phyloP scores from a whole-genome alignment of 2,797 vertebrate species.

The Argya squamiceps region DNA sequence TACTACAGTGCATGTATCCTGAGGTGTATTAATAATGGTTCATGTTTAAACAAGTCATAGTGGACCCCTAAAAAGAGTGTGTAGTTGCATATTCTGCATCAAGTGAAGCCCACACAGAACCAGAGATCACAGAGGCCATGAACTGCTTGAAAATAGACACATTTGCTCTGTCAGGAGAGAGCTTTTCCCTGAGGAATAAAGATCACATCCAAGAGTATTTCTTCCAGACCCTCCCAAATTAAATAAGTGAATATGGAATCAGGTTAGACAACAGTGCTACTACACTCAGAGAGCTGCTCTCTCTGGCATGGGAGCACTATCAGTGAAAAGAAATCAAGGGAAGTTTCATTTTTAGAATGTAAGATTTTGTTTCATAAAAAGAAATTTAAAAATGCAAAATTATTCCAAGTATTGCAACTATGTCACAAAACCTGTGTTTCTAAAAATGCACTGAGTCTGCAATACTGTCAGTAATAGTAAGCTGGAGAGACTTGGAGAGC shows the following conservation, averaged over 20 bases:
- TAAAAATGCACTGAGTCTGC: not conserved
- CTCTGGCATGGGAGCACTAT: not conserved
- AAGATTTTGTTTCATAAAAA: not conserved
- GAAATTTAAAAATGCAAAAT: not conserved
- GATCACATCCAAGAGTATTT: not conserved
- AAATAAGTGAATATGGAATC: not conserved
- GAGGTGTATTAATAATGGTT: not conserved
- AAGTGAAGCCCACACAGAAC: not conserved
- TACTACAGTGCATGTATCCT: not conserved
- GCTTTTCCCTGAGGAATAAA: not conserved
- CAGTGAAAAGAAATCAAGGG: not conserved
- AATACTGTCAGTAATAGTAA: not conserved
- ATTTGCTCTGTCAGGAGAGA: not conserved
- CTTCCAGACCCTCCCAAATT: not conserved
- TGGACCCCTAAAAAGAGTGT: not conserved
- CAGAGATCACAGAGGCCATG: not conserved
- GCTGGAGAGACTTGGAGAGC: not conserved
- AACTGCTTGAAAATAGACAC: not conserved
- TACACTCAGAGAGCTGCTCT: not conserved
- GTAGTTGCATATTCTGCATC: not conserved
- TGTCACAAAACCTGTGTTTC: not conserved
- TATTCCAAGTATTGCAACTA: not conserved
- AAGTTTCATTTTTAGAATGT: not conserved
- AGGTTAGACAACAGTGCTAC: not conserved
- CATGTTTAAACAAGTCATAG: not conserved